Base-by-base conservation (phyloP, 1,140 invertebrate species). In the Eciton burchellii region DNA sequence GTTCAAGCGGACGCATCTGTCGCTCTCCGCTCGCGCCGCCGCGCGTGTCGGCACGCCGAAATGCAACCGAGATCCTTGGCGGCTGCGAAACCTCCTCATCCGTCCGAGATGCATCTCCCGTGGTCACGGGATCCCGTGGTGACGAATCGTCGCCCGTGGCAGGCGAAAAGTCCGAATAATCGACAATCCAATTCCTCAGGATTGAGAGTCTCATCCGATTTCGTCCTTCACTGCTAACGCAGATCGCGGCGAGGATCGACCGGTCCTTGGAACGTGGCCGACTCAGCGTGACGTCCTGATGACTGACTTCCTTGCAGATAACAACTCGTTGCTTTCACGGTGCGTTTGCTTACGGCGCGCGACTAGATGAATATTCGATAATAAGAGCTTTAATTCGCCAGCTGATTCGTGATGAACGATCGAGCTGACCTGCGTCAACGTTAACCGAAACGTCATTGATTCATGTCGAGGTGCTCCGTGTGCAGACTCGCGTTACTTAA, bases 211-310 rank as follows among this genome's bases (percentile, higher is more conserved):
- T 57, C 65, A 71, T 85, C 59, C 24, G 68, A 52, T 45, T 63
- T 73, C 60, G 73, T 81, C 41, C 65, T 47, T 24, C 16, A 11
- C 77, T 3, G 81, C 45, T 47, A n/a, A 59, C 72, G 65, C 29
- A 65, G 41, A 47, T 1, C 47, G 43, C 3, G 52, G 45, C 26
- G 49, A 47, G 71, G 70, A 85, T 84, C 84, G 79, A 85, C 85
- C 84, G 79, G 71, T 86, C 79, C 79, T 49, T 43, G 54, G 85
- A 87, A 87, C 84, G 84, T 81, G 68, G 76, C 70, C 85, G 68
- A 26, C 73, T 43, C 70, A 74, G 85, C 84, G 68, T 86, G 84
- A 73, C 73, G 84, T 81, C 84, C 82, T 70, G 72, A 73, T 56
- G 84, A 83, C 77, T 77, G 63, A 85, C 84, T 83, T 76, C 79